phyloP scores from a whole-genome alignment of 1,140 invertebrate genomes.

The Drosophila fuyamai region DNA sequence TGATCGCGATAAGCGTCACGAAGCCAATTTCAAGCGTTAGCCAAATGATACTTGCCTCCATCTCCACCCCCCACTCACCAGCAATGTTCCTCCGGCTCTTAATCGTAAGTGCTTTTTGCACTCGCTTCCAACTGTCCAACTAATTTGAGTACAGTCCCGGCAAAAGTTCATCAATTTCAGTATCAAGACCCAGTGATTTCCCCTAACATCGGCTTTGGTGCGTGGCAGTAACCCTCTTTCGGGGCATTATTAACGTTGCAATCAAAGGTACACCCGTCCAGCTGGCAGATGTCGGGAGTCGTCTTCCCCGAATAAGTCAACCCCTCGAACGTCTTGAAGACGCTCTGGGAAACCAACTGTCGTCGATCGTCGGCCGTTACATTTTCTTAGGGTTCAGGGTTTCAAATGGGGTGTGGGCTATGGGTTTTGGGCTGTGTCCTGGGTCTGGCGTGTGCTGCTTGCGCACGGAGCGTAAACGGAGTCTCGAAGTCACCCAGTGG shows the following conservation, averaged over 20 bases:
- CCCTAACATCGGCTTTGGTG: constrained; percentile 60
- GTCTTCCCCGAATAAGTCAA: constrained; percentile 58
- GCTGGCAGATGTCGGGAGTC: constrained; percentile 53
- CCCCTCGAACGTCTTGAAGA: constrained; percentile 75
- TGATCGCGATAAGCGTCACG: constrained; percentile 82
- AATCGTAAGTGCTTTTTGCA: constrained; percentile 62
- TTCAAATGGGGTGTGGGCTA: background rate
- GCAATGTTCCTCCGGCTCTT: constrained; percentile 11
- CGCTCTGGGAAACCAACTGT: constrained; percentile 81
- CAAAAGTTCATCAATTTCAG: constrained; percentile 1
- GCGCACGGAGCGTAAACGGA: constrained; percentile 47
- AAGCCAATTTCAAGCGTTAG: constrained; percentile 78
- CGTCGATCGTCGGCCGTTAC: constrained; percentile 61
- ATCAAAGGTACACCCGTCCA: constrained; percentile 61
- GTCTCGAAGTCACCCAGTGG: constrained; percentile 62
- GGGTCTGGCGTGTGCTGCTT: constrained; percentile 44
- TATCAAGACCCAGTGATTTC: constrained; percentile 59
- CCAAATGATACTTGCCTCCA: constrained; percentile 67
- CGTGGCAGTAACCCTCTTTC: constrained; percentile 60
- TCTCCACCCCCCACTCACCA: background rate
- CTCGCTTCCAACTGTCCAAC: constrained; percentile 27
- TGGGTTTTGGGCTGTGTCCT: constrained; percentile 25
- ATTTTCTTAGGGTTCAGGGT: constrained; percentile 24
- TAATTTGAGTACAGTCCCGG: constrained; percentile 38
- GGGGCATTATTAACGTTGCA: constrained; percentile 61